Percentiles rank a stretch among this genome's conserved stretches.
These are phyloP conservation scores for Hetaerina americana DNA, from an alignment of 1,140 invertebrate species.

Conservation along the genomic window DNA sequence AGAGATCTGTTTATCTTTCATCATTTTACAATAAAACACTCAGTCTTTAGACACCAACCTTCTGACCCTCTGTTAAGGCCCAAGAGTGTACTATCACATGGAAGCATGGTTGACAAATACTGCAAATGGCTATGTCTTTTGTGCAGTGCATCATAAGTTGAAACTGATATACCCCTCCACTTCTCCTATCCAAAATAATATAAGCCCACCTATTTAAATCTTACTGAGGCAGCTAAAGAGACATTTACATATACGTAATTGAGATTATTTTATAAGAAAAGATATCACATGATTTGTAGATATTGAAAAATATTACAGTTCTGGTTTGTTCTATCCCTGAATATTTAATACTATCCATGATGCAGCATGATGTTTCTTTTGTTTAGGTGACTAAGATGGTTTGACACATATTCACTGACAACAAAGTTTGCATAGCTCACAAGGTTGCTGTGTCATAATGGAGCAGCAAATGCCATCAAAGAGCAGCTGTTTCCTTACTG, in stretches of 20 bases:
- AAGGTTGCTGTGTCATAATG: not conserved
- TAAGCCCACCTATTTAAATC: not conserved
- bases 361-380: not conserved
- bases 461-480: not conserved
- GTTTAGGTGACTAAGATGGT: not conserved
- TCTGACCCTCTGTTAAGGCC: slow-evolving; percentile 6
- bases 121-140: slow-evolving; percentile 7
- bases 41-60: not conserved
- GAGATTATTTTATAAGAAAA: slow-evolving; percentile 4
- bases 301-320: slow-evolving; percentile 6
- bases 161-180: not conserved
- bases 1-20: not conserved
- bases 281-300: slow-evolving; percentile 4
- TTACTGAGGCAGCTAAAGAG: not conserved
- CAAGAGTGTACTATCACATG: slow-evolving; percentile 5
- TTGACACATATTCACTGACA: not conserved
- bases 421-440: not conserved
- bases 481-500: not conserved
- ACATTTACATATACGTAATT: slow-evolving; percentile 3
- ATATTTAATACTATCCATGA: slow-evolving; percentile 6
- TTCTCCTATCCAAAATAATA: not conserved
- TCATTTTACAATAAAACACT: slow-evolving; percentile 1
- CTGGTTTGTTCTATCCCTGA: slow-evolving; percentile 4
- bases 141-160: slow-evolving; percentile 1
- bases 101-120: slow-evolving; percentile 9